Percentiles rank a stretch among this genome's conserved stretches.
Evolutionary conservation across 2,797 vertebrate species (phyloP).

Genomic region (Mormyrus hasselquistii): DNA sequence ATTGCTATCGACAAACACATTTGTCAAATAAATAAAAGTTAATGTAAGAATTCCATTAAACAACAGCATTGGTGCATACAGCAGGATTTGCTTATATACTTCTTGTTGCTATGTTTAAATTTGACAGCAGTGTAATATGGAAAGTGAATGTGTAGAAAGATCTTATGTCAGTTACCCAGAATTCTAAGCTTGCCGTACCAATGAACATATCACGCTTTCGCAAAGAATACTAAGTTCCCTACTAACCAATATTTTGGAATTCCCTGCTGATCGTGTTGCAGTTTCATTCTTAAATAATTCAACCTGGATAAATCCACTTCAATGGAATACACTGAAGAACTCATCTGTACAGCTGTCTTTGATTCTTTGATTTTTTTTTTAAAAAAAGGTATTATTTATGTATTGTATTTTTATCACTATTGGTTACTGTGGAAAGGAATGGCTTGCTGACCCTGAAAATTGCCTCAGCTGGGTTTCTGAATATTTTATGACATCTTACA

Average conservation of each 20-base stretch:
- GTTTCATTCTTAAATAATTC: conserved; percentile 11
- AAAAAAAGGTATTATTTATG: conserved; percentile 31
- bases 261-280: background rate
- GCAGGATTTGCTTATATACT: background rate
- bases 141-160: background rate
- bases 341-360: background rate
- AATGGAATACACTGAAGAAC: background rate
- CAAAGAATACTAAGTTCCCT: background rate
- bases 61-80: background rate
- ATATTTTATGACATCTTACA: conserved; percentile 10
- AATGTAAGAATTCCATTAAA: background rate
- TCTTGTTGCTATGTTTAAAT: background rate
- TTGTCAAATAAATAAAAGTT: background rate
- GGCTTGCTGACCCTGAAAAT: conserved; percentile 10
- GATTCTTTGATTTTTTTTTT: conserved; percentile 25
- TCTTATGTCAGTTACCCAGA: background rate
- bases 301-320: background rate
- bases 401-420: conserved; percentile 27
- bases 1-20: background rate
- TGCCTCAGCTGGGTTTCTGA: background rate
- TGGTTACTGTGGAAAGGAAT: background rate
- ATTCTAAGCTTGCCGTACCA: background rate
- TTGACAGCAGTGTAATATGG: background rate
- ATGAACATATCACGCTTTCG: background rate
- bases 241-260: background rate